A percentile compares a stretch with the other conserved stretches of the same genome.
Evolutionary conservation across 2,113 vertebrate genomes (phyloP).

Genomic region (Nothoprocta pentlandii): DNA sequence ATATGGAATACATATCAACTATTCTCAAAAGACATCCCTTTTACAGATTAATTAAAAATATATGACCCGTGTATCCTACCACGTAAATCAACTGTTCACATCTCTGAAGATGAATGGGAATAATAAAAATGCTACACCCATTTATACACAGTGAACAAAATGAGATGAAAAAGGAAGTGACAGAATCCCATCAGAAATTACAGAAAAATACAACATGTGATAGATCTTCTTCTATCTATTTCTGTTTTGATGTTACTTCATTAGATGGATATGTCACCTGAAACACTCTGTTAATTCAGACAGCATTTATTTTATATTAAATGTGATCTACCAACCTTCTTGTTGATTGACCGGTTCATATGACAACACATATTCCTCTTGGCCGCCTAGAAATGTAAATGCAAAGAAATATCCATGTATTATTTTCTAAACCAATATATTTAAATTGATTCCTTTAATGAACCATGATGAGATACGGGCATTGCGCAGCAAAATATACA

Average conservation of each 20-base stretch:
- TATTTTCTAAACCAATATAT: neutral
- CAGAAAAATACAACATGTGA: neutral
- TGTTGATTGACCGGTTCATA: conserved; percentile 96
- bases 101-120: neutral
- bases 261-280: neutral
- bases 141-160: neutral
- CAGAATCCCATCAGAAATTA: neutral
- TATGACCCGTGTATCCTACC: neutral
- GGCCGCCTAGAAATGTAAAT: conserved; percentile 86
- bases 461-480: neutral
- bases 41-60: neutral
- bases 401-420: conserved; percentile 32
- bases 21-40: neutral
- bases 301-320: neutral
- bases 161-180: neutral
- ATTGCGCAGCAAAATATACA: neutral
- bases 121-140: neutral
- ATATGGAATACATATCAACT: neutral
- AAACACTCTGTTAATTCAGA: neutral
- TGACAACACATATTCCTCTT: conserved; percentile 95
- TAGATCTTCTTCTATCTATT: neutral
- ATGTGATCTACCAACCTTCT: conserved; percentile 86
- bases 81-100: neutral
- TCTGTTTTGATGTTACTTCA: neutral
- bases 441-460: neutral